Evolutionary conservation across 2,797 vertebrate species (phyloP).

Genomic region (Acanthopagrus latus): DNA sequence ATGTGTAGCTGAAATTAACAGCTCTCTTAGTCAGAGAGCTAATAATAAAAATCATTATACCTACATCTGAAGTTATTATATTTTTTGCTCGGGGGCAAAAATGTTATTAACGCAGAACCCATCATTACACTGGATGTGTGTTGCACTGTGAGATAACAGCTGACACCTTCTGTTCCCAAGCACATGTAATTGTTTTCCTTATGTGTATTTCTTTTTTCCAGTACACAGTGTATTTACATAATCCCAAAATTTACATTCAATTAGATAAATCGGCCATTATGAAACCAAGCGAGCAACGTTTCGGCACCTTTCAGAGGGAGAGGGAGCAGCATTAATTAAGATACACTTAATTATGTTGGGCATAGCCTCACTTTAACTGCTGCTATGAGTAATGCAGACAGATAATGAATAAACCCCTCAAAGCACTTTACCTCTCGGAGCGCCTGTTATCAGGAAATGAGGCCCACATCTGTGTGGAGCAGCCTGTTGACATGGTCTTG

Average conservation of each 20-base stretch:
- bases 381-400: conserved; percentile 56
- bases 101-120: conserved; percentile 45
- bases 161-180: not conserved
- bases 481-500: conserved; percentile 52
- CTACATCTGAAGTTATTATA: conserved; percentile 45
- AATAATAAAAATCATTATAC: conserved; percentile 54
- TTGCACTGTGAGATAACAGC: conserved; percentile 3
- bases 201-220: conserved; percentile 22
- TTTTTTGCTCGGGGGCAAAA: conserved; percentile 45
- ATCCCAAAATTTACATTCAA: conserved; percentile 26
- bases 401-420: conserved; percentile 60
- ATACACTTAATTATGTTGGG: conserved; percentile 60
- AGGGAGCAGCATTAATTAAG: conserved; percentile 62
- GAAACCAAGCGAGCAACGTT: conserved; percentile 44
- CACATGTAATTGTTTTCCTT: conserved; percentile 9
- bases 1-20: conserved; percentile 53
- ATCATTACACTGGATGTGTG: conserved; percentile 29
- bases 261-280: conserved; percentile 49
- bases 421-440: conserved; percentile 55
- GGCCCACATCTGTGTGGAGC: conserved; percentile 33
- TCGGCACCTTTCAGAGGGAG: conserved; percentile 45
- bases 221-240: conserved; percentile 18
- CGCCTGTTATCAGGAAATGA: conserved; percentile 42
- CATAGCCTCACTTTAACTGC: conserved; percentile 61
- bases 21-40: conserved; percentile 41